Percentiles rank a stretch among this genome's conserved stretches.
Evolutionary conservation across 2,113 vertebrate genomes (phyloP).

Genomic region (Strigops habroptila): DNA sequence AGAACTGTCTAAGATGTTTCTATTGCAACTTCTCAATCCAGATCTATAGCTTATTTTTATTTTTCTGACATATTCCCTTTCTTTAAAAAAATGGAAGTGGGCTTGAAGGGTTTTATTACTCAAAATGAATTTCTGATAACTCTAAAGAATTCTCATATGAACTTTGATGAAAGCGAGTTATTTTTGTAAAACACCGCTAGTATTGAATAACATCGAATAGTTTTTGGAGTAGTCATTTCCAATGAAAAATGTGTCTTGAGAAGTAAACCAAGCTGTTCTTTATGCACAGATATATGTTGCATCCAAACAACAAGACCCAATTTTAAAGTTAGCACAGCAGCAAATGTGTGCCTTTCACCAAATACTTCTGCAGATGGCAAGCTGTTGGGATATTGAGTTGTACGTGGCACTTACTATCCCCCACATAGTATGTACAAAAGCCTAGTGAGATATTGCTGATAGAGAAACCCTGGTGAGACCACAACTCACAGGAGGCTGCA

Average conservation of each 20-base stretch:
- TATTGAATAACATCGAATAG: fast-evolving
- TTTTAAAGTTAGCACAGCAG: not conserved
- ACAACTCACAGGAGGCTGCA: not conserved
- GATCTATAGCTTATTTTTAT: not conserved
- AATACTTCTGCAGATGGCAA: not conserved
- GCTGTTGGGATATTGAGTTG: not conserved
- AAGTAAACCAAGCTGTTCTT: not conserved
- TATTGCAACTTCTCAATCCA: not conserved
- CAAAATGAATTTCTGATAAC: not conserved
- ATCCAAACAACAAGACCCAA: not conserved
- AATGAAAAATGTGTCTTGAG: not conserved
- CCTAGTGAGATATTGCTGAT: not conserved
- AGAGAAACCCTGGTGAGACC: not conserved
- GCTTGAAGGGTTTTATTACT: not conserved
- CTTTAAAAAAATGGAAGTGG: not conserved
- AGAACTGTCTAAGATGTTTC: not conserved
- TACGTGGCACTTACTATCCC: fast-evolving
- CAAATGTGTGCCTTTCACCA: not conserved
- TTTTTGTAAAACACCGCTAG: not conserved
- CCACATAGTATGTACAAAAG: fast-evolving
- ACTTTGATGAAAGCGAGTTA: not conserved
- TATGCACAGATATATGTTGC: not conserved
- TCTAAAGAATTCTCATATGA: not conserved
- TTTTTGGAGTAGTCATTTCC: not conserved
- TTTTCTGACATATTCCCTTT: not conserved